These are phyloP conservation scores for Omphaloscelis lunosa DNA, from an alignment of 2,888 invertebrate species.

Conservation along the genomic window DNA sequence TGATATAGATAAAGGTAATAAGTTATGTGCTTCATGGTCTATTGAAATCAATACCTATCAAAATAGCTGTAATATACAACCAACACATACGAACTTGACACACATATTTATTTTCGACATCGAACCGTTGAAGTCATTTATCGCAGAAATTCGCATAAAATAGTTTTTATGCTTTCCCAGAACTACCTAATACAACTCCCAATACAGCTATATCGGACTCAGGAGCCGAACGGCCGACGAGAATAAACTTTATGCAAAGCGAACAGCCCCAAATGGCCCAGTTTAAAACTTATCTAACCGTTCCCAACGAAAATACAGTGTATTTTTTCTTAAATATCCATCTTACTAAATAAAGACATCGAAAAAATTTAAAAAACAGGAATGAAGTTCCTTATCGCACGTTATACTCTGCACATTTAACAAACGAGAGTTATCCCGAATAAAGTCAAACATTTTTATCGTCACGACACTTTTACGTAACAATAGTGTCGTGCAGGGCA, in stretches of 20 bases:
- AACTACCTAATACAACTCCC: slow-evolving; percentile 47
- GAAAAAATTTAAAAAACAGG: no score
- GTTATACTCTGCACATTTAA: background rate
- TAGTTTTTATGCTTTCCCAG: slow-evolving; percentile 21
- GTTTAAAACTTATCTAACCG: slow-evolving; percentile 73
- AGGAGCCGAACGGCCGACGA: slow-evolving; percentile 36
- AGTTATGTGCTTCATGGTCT: background rate
- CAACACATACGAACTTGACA: background rate
- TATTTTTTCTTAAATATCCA: background rate
- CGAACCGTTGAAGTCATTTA: background rate
- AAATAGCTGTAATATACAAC: background rate
- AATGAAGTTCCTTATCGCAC: background rate
- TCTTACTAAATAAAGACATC: background rate
- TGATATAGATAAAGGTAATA: background rate
- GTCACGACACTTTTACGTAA: background rate
- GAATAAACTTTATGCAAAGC: slow-evolving; percentile 72
- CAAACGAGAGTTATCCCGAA: background rate
- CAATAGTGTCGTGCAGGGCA: no score
- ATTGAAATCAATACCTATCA: background rate
- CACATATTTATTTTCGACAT: background rate
- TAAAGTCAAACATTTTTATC: background rate
- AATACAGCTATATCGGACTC: slow-evolving; percentile 50
- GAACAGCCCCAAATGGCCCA: slow-evolving; percentile 69
- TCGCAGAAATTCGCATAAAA: slow-evolving; percentile 1
- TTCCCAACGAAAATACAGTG: slow-evolving; percentile 45